Evolutionary conservation across 2,113 vertebrate species (phyloP).

Genomic region (Myotis yumanensis): DNA sequence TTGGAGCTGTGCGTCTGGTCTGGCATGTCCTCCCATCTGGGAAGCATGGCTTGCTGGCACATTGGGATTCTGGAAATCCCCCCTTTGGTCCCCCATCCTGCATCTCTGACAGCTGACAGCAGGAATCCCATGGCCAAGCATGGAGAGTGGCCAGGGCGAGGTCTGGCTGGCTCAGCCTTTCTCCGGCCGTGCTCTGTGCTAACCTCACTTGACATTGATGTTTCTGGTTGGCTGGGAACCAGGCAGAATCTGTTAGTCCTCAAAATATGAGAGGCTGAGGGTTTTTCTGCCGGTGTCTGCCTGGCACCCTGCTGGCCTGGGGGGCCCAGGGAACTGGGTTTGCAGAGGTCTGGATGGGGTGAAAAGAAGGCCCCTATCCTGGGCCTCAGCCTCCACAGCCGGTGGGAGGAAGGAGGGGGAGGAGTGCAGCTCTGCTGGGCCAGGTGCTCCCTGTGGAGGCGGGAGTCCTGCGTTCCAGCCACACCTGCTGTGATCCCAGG

Average conservation of each 20-base stretch:
- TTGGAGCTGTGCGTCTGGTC: not conserved
- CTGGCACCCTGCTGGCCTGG: not conserved
- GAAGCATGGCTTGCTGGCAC: not conserved
- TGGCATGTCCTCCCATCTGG: not conserved
- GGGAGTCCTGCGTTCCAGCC: not conserved
- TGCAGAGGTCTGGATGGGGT: not conserved
- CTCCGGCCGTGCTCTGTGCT: not conserved
- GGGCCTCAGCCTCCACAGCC: not conserved
- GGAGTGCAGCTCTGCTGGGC: not conserved
- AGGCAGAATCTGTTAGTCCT: conserved; percentile 8
- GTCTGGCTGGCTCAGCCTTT: not conserved
- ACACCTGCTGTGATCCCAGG: not conserved
- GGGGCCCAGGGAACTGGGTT: not conserved
- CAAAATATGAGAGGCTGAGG: conserved; percentile 28
- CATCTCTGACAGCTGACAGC: not conserved
- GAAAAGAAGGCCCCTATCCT: not conserved
- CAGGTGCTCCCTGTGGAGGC: not conserved
- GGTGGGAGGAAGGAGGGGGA: accelerated
- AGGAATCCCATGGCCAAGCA: not conserved
- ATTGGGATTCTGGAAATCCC: not conserved
- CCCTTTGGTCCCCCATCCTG: not conserved
- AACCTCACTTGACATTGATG: not conserved
- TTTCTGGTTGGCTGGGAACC: conserved; percentile 31
- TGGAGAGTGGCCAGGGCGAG: not conserved
- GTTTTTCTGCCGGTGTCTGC: not conserved